A percentile compares a stretch with the other conserved stretches of the same genome.
These are phyloP conservation scores for Masnerella sp. DNA, from an alignment of 2,888 invertebrate species.

Conservation along the genomic window DNA sequence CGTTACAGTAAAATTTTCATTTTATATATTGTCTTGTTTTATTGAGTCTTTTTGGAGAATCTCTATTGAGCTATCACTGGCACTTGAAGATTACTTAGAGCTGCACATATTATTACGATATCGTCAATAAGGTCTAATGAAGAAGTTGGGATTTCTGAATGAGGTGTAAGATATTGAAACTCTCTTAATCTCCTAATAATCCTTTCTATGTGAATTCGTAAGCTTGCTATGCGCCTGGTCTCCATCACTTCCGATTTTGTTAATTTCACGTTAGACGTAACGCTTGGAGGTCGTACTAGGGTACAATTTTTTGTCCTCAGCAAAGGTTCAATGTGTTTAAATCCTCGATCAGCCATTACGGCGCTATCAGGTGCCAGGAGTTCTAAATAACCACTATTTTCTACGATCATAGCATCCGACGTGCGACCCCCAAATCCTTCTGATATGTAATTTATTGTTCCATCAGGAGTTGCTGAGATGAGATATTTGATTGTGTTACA, in stretches of 20 bases:
- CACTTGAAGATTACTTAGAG: constrained; percentile 27
- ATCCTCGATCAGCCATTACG: constrained; percentile 59
- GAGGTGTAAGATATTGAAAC: too few relatives aligned
- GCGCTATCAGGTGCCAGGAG: neutral
- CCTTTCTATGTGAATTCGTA: constrained; percentile 62
- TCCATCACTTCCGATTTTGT: constrained; percentile 29
- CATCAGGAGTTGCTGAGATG: constrained; percentile 62
- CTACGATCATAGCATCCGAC: constrained; percentile 41
- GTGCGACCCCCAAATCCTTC: constrained; percentile 62
- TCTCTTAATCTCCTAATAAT: too few relatives aligned
- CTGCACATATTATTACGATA: too few relatives aligned
- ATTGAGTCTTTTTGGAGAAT: neutral
- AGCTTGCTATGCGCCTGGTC: constrained; percentile 60
- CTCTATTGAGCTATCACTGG: constrained; percentile 9
- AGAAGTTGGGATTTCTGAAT: too few relatives aligned
- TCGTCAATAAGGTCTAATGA: too few relatives aligned
- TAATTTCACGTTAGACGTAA: constrained; percentile 7
- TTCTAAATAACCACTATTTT: constrained; percentile 5
- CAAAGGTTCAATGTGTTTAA: constrained; percentile 54
- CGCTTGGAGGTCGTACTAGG: constrained; percentile 50
- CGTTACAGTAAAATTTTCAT: neutral
- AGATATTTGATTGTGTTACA: constrained; percentile 70
- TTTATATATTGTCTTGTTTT: too few relatives aligned
- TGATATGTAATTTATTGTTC: constrained; percentile 64
- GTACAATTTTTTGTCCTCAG: constrained; percentile 24